These are phyloP conservation scores for Ciconia stormi DNA, from an alignment of 2,113 vertebrate species.

Conservation along the genomic window DNA sequence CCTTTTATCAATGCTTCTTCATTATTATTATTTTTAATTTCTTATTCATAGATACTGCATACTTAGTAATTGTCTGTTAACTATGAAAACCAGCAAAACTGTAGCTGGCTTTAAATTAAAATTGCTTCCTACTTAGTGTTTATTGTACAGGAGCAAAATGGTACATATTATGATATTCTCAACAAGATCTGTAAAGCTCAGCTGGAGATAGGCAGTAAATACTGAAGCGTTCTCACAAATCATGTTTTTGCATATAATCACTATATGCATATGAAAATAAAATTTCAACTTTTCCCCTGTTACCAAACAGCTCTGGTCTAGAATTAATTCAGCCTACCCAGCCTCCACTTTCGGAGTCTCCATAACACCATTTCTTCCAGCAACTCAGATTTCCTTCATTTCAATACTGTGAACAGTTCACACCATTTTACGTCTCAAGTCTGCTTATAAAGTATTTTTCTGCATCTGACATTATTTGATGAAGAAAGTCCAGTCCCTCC, in stretches of 20 bases:
- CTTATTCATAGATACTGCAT: background rate
- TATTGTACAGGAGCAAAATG: background rate
- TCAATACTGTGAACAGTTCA: background rate
- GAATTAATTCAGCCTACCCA: background rate
- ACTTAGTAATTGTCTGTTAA: background rate
- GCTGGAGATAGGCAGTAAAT: background rate
- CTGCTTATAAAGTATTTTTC: background rate
- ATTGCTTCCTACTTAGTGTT: background rate
- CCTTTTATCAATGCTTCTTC: background rate
- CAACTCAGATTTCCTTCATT: background rate
- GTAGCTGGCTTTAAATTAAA: background rate
- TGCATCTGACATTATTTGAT: background rate
- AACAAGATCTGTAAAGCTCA: background rate
- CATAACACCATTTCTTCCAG: background rate
- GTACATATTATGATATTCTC: background rate
- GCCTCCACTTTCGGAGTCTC: background rate
- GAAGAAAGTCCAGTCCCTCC: background rate
- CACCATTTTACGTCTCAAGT: background rate
- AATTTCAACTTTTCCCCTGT: background rate
- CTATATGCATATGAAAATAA: background rate
- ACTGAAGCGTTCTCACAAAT: background rate
- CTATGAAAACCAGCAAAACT: background rate
- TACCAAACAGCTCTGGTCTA: background rate
- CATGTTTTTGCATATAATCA: background rate
- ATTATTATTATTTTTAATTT: background rate